Evolutionary conservation across 2,113 vertebrate genomes (phyloP).

Genomic region (Oreotrochilus melanogaster): DNA sequence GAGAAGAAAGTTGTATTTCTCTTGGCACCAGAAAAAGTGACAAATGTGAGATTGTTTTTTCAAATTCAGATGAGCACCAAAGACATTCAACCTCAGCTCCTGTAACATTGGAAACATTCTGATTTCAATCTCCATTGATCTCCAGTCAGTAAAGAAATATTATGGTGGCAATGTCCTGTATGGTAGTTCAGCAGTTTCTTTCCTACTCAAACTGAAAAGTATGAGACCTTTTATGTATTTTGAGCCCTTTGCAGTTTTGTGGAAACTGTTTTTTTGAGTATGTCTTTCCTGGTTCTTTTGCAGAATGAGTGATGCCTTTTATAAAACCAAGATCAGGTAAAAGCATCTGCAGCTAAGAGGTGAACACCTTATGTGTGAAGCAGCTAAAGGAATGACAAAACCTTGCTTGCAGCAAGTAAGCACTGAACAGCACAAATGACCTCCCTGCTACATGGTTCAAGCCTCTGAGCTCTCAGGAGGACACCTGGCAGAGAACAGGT

Average conservation of each 20-base stretch:
- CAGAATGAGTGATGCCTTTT: neutral
- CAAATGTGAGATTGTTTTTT: too few species aligned
- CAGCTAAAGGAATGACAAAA: neutral
- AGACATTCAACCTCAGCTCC: neutral
- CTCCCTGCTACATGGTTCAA: fast-evolving
- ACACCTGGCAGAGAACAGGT: neutral
- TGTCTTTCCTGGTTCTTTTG: neutral
- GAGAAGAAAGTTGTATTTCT: neutral
- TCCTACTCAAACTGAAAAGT: neutral
- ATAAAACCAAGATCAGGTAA: neutral
- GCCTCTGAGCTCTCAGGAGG: neutral
- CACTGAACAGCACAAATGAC: neutral
- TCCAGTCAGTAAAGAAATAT: neutral
- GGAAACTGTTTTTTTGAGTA: neutral
- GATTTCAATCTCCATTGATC: neutral
- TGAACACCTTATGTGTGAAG: neutral
- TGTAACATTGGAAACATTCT: neutral
- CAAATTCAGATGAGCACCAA: neutral
- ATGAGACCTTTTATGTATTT: neutral
- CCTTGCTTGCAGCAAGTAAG: neutral
- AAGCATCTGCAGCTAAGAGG: neutral
- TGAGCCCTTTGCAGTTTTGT: neutral
- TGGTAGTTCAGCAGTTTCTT: neutral
- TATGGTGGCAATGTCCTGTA: neutral
- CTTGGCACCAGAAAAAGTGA: neutral